These are phyloP conservation scores for Radopholus similis DNA, from an alignment of 1,140 invertebrate genomes.

Conservation along the genomic window DNA sequence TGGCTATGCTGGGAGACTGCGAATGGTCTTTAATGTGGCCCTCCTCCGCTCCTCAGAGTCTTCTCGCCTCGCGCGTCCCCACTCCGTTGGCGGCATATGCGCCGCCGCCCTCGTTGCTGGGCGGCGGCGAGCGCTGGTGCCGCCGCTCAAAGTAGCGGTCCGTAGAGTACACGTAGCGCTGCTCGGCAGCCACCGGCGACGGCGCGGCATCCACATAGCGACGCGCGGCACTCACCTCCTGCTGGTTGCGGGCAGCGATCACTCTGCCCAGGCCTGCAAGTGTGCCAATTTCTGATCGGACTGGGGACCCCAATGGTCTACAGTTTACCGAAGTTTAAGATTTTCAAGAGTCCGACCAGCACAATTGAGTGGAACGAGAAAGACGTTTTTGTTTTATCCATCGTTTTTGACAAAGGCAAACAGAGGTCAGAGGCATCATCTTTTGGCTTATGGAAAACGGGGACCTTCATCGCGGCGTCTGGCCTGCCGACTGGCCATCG, in stretches of 20 bases:
- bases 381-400: background rate
- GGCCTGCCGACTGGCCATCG: slow-evolving; percentile 29
- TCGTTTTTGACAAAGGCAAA: background rate
- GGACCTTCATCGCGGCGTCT: background rate
- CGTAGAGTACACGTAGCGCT: slow-evolving; percentile 3
- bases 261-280: slow-evolving; percentile 1
- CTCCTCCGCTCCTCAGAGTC: too few relatives aligned
- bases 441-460: slow-evolving; percentile 3
- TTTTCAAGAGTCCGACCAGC: background rate
- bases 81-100: background rate
- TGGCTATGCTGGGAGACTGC: background rate
- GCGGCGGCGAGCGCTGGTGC: background rate
- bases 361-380: background rate
- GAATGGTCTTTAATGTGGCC: too few relatives aligned
- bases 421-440: background rate
- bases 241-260: slow-evolving; percentile 7
- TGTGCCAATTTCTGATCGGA: too few relatives aligned
- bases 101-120: background rate
- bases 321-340: background rate
- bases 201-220: slow-evolving; percentile 1
- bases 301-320: too few relatives aligned
- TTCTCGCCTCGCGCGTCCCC: background rate
- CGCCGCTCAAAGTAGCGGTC: background rate
- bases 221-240: slow-evolving; percentile 7
- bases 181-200: slow-evolving; percentile 6